Evolutionary conservation across 2,113 vertebrate genomes (phyloP).

Genomic region (Prionailurus bengalensis): DNA sequence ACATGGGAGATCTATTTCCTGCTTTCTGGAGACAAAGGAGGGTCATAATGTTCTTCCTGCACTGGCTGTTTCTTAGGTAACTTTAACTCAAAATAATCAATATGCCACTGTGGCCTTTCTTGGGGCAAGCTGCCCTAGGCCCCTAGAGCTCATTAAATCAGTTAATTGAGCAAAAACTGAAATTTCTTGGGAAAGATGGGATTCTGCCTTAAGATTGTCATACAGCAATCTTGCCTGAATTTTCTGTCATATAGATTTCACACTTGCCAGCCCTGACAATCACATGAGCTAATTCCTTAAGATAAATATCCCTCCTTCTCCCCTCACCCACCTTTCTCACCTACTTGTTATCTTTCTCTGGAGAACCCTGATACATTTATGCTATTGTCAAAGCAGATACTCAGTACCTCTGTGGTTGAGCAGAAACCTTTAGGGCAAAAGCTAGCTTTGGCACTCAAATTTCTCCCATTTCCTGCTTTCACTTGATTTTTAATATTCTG

Average conservation of each 20-base stretch:
- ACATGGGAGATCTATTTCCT: too few species aligned
- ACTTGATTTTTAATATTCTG: background rate
- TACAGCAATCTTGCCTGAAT: background rate
- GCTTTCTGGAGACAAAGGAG: too few species aligned
- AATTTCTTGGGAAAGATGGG: background rate
- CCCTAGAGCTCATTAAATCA: background rate
- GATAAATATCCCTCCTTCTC: background rate
- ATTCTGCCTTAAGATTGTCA: background rate
- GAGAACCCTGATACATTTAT: background rate
- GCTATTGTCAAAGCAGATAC: background rate
- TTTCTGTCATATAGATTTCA: background rate
- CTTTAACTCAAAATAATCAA: too few species aligned
- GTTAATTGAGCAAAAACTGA: background rate
- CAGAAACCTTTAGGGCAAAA: background rate
- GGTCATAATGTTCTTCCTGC: too few species aligned
- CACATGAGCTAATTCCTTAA: background rate
- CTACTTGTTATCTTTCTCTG: background rate
- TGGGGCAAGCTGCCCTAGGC: too few species aligned
- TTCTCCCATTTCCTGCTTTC: background rate
- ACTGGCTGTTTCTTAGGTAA: too few species aligned
- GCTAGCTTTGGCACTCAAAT: background rate
- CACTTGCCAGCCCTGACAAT: background rate
- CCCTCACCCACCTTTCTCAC: background rate
- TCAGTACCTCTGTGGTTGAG: background rate
- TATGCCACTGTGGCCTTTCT: too few species aligned